Evolutionary conservation across 2,888 invertebrate genomes (phyloP).

Genomic region (Clostera curtula): DNA sequence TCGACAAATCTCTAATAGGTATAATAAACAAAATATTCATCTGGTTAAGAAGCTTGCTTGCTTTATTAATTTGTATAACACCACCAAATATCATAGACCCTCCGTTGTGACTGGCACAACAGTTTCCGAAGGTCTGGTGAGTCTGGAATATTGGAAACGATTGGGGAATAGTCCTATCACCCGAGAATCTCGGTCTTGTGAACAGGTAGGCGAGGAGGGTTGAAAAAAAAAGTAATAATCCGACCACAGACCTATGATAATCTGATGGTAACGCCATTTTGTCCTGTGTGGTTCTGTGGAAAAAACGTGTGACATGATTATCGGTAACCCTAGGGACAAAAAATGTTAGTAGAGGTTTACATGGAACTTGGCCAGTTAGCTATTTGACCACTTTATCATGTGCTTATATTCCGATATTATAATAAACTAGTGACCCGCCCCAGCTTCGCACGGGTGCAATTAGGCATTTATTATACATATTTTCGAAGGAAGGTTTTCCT

Average conservation of each 20-base stretch:
- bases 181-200: constrained; percentile 47
- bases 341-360: constrained; percentile 39
- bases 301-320: constrained; percentile 74
- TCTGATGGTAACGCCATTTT: constrained; percentile 74
- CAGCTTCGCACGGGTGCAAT: too few species aligned
- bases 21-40: constrained; percentile 70
- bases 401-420: too few species aligned
- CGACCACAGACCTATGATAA: constrained; percentile 67
- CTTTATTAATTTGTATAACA: constrained; percentile 61
- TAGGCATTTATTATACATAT: too few species aligned
- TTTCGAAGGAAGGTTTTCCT: too few species aligned
- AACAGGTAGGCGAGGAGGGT: constrained; percentile 65
- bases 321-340: constrained; percentile 53
- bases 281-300: constrained; percentile 70
- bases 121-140: constrained; percentile 24
- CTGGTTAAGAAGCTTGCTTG: constrained; percentile 71
- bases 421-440: too few species aligned
- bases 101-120: not conserved
- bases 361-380: too few species aligned
- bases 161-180: constrained; percentile 48
- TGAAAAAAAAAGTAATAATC: constrained; percentile 70
- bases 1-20: constrained; percentile 71
- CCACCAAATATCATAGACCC: constrained; percentile 29
- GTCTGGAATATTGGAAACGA: constrained; percentile 37
- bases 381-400: too few species aligned